Evolutionary conservation across 1,140 invertebrate genomes (phyloP).

Genomic region (Brachionus sp.): DNA sequence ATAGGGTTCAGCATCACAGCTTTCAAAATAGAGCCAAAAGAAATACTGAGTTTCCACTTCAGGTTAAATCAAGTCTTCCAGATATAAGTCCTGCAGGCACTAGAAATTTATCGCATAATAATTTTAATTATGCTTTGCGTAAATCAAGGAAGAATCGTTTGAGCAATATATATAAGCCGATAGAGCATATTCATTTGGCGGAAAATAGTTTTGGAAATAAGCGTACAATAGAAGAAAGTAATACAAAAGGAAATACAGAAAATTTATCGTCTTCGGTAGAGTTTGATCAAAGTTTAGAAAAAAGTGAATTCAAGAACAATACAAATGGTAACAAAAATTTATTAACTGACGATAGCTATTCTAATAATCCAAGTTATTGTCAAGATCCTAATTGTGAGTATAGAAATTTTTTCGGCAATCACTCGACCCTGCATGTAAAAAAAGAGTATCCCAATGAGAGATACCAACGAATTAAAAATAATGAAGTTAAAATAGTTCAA

Average conservation of each 20-base stretch:
- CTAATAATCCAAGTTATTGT: neutral
- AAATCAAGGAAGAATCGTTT: conserved; percentile 1
- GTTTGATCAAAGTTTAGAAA: neutral
- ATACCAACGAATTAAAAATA: conserved; percentile 29
- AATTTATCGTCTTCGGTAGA: neutral
- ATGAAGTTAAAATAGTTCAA: conserved; percentile 26
- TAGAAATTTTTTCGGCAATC: neutral
- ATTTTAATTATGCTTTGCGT: neutral
- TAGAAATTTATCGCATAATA: neutral
- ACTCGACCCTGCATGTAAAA: neutral
- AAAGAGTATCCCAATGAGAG: conserved; percentile 25
- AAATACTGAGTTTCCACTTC: neutral
- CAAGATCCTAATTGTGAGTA: conserved; percentile 31
- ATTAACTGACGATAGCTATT: neutral
- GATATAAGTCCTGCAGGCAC: neutral
- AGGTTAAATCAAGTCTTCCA: conserved; percentile 5
- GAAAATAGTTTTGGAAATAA: neutral
- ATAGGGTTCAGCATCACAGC: neutral
- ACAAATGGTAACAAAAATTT: neutral
- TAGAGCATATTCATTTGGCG: conserved; percentile 11
- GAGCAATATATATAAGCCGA: conserved; percentile 11
- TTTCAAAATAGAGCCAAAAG: neutral
- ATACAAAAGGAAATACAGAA: neutral
- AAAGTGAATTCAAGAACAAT: conserved; percentile 14
- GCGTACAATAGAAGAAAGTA: neutral